A percentile compares a stretch with the other conserved stretches of the same genome.
Evolutionary conservation across 2,888 invertebrate genomes (phyloP).

Genomic region (Drosophila putrida): DNA sequence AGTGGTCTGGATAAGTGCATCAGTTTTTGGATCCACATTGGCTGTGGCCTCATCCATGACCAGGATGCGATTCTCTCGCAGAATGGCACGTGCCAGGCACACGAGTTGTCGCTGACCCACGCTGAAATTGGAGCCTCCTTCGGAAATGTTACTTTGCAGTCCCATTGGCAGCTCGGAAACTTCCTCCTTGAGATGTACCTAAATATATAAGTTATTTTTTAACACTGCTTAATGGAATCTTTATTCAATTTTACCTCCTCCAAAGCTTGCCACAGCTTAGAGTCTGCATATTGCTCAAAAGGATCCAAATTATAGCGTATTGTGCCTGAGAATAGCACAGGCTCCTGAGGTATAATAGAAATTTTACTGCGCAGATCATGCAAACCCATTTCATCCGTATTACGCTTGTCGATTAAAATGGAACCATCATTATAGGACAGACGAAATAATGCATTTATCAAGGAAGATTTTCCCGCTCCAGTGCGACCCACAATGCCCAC

Average conservation of each 20-base stretch:
- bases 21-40: slow-evolving; percentile 96
- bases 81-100: slow-evolving; percentile 94
- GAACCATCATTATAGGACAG: slow-evolving; percentile 92
- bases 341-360: slow-evolving; percentile 94
- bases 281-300: slow-evolving; percentile 91
- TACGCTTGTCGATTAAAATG: slow-evolving; percentile 92
- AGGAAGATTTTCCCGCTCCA: slow-evolving; percentile 90
- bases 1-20: slow-evolving; percentile 92
- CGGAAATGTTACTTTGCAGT: slow-evolving; percentile 90
- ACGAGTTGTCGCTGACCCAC: slow-evolving; percentile 96
- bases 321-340: slow-evolving; percentile 94
- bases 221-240: not conserved
- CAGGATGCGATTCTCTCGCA: slow-evolving; percentile 93
- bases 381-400: slow-evolving; percentile 90
- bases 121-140: slow-evolving; percentile 93
- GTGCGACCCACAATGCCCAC: slow-evolving; percentile 91
- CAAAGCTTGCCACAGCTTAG: slow-evolving; percentile 93
- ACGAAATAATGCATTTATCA: slow-evolving; percentile 91
- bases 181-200: slow-evolving; percentile 88
- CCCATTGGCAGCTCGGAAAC: slow-evolving; percentile 89
- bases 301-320: slow-evolving; percentile 96
- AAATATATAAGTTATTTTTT: not conserved
- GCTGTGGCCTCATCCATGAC: slow-evolving; percentile 97
- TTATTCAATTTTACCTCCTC: slow-evolving; percentile 88
- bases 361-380: slow-evolving; percentile 91